Percentiles rank a stretch among this genome's conserved stretches.
phyloP scores from a whole-genome alignment of 2,888 invertebrate genomes.

The Sclerodermus sp. region DNA sequence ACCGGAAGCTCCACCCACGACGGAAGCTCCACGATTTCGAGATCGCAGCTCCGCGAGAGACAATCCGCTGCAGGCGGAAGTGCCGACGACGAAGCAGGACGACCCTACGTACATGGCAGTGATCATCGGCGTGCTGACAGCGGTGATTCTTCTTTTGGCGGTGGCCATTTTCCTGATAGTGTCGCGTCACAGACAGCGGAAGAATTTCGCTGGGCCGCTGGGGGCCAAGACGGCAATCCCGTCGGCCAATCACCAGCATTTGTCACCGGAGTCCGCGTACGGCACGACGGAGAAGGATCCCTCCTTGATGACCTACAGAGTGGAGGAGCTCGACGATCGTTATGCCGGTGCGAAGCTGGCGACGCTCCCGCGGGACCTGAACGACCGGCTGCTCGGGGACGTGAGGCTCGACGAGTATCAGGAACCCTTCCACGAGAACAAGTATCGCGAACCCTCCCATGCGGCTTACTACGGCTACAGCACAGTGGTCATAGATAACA shows the following conservation, averaged over 20 bases:
- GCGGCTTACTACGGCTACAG: slow-evolving; percentile 56
- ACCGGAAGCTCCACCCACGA: slow-evolving; percentile 57
- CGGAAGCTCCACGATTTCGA: slow-evolving; percentile 49
- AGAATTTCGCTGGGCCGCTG: slow-evolving; percentile 59
- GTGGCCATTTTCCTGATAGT: slow-evolving; percentile 63
- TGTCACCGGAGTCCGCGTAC: slow-evolving; percentile 61
- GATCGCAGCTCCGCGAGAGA: slow-evolving; percentile 47
- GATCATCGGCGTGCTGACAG: slow-evolving; percentile 63
- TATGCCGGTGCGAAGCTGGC: slow-evolving; percentile 53
- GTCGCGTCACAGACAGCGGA: slow-evolving; percentile 59
- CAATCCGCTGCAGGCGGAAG: slow-evolving; percentile 47
- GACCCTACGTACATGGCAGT: slow-evolving; percentile 62
- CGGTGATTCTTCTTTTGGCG: slow-evolving; percentile 63
- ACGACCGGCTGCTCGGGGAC: slow-evolving; percentile 54
- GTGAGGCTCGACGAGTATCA: slow-evolving; percentile 56
- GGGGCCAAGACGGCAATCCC: slow-evolving; percentile 58
- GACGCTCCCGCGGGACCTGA: slow-evolving; percentile 52
- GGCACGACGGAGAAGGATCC: slow-evolving; percentile 61
- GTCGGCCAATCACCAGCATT: slow-evolving; percentile 53
- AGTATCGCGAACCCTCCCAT: slow-evolving; percentile 53
- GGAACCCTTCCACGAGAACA: slow-evolving; percentile 55
- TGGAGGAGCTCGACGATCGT: slow-evolving; percentile 64
- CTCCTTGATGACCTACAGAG: slow-evolving; percentile 61
- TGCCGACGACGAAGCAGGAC: slow-evolving; percentile 59
- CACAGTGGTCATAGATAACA: slow-evolving; percentile 57